Evolutionary conservation across 2,797 vertebrate species (phyloP).

Genomic region (Apogon talboti): DNA sequence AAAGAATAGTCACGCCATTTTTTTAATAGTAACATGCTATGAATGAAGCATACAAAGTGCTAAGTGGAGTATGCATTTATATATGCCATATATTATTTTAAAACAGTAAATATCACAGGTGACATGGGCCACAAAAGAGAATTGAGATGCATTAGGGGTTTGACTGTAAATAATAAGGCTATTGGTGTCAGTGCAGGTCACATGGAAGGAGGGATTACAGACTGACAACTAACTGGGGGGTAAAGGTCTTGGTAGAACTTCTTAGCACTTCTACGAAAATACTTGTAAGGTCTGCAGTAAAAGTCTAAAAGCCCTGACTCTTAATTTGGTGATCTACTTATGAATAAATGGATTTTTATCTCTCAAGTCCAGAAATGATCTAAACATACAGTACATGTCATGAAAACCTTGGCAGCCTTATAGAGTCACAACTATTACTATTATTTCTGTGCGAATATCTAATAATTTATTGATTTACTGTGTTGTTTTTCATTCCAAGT

Average conservation of each 20-base stretch:
- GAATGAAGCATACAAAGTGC: not conserved
- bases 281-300: constrained; percentile 4
- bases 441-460: not conserved
- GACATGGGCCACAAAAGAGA: not conserved
- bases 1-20: constrained; percentile 19
- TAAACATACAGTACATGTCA: too few relatives aligned
- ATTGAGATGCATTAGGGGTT: constrained; percentile 15
- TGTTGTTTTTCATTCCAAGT: not conserved
- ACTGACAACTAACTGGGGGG: constrained; percentile 19
- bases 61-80: not conserved
- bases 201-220: constrained; percentile 45
- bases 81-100: not conserved
- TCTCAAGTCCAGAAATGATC: not conserved
- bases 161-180: constrained; percentile 21
- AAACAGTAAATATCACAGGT: constrained; percentile 6
- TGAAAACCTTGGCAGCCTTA: too few relatives aligned
- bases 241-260: constrained; percentile 19
- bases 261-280: constrained; percentile 36
- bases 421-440: too few relatives aligned
- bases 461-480: not conserved
- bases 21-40: not conserved
- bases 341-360: not conserved
- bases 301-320: not conserved
- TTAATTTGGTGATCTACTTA: not conserved
- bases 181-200: constrained; percentile 31